Evolutionary conservation across 2,797 vertebrate genomes (phyloP).

Genomic region (Danio aesculapii): DNA sequence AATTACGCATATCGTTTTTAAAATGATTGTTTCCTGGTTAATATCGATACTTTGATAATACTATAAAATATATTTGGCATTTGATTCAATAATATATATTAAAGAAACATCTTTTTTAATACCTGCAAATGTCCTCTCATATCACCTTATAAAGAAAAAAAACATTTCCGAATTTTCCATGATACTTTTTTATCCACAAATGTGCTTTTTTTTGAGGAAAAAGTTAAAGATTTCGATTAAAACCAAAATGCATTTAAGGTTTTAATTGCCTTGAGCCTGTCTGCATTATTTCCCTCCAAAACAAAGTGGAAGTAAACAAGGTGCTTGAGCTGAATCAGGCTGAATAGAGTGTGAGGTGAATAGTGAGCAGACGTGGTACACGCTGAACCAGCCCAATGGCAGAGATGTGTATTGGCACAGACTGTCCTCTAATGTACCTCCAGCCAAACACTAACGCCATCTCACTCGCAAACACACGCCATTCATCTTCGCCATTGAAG

Average conservation of each 20-base stretch:
- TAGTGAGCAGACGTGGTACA: neutral
- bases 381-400: neutral
- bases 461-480: neutral
- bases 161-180: no score
- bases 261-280: neutral
- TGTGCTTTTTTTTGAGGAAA: neutral
- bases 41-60: neutral
- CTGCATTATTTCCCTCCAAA: neutral
- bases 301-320: constrained; percentile 10
- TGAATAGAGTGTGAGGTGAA: constrained; percentile 21
- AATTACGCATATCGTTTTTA: neutral
- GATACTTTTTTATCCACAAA: no score
- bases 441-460: neutral
- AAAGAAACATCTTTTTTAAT: no score
- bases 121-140: no score
- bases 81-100: neutral
- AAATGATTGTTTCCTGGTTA: no score
- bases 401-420: constrained; percentile 34
- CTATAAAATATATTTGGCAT: neutral
- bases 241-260: neutral
- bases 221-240: neutral
- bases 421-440: constrained; percentile 17
- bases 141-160: no score
- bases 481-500: neutral
- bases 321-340: constrained; percentile 24